Percentiles rank a stretch among this genome's conserved stretches.
These are phyloP conservation scores for Cnemophilus loriae DNA, from an alignment of 2,113 vertebrate genomes.

Conservation along the genomic window DNA sequence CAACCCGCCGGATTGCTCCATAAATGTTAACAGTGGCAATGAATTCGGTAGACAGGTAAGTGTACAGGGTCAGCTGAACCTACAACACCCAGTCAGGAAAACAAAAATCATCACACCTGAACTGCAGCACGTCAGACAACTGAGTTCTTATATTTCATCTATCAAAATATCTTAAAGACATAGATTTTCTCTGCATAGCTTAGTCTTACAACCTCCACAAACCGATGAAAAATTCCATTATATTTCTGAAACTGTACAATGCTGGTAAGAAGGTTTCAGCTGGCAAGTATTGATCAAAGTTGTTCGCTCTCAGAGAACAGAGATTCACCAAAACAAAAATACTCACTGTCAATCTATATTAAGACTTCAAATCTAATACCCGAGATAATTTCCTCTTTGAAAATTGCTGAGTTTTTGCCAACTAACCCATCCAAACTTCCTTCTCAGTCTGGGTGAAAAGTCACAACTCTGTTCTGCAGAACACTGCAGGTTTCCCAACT, in stretches of 20 bases:
- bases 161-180: neutral
- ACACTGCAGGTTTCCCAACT: neutral
- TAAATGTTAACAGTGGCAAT: conserved; percentile 95
- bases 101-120: neutral
- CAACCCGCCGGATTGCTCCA: conserved; percentile 89
- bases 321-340: neutral
- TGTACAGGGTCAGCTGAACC: conserved; percentile 92
- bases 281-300: neutral
- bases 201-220: neutral
- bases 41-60: conserved; percentile 94
- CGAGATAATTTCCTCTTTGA: neutral
- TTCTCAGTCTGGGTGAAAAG: neutral
- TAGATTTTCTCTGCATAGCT: neutral
- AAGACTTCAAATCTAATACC: neutral
- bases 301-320: neutral
- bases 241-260: neutral
- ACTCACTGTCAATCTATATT: neutral
- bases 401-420: neutral
- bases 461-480: neutral
- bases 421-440: neutral
- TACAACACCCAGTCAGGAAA: conserved; percentile 50
- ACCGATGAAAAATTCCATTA: neutral
- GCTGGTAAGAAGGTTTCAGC: neutral
- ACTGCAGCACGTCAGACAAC: neutral
- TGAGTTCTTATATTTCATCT: neutral